Conservation (phyloP, 1,140 invertebrate species). For the Hycleus cichorii region DNA sequence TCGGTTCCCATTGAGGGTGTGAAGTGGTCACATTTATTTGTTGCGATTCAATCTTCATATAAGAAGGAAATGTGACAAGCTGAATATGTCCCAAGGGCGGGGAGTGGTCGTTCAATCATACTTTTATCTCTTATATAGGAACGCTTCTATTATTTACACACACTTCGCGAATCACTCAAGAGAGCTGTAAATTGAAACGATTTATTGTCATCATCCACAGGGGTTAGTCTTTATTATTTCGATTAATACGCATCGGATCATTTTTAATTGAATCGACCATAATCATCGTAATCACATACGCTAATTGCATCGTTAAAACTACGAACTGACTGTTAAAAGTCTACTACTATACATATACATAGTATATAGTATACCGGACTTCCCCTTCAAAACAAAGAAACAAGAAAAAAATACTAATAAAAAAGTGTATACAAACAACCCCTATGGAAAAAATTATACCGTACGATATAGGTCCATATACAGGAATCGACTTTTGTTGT, state of each 20-base stretch:
- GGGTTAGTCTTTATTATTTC: constrained; percentile 11
- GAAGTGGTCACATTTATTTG: constrained; percentile 39
- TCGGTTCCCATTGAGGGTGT: constrained; percentile 22
- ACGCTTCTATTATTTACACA: constrained; percentile 18
- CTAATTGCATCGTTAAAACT: constrained; percentile 14
- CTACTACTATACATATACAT: constrained; percentile 1
- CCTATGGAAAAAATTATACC: constrained; percentile 8
- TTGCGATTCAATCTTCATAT: constrained; percentile 33
- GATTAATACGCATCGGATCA: constrained; percentile 15
- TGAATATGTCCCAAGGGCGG: constrained; percentile 36
- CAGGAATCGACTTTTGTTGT: constrained; percentile 10
- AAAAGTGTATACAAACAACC: neutral
- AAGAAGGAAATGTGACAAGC: constrained; percentile 35
- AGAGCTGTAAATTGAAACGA: constrained; percentile 17
- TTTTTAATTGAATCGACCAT: constrained; percentile 8
- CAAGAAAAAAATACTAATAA: constrained; percentile 4
- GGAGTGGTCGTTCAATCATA: constrained; percentile 34
- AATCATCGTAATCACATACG: constrained; percentile 9
- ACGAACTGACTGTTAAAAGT: constrained; percentile 8
- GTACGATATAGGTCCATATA: neutral
- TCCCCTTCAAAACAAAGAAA: neutral
- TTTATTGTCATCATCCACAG: constrained; percentile 9
- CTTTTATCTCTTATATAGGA: constrained; percentile 30
- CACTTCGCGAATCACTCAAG: constrained; percentile 14
- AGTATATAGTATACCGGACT: no score